These are phyloP conservation scores for Lepeophtheirus salmonis DNA, from an alignment of 1,140 invertebrate species.

Conservation along the genomic window DNA sequence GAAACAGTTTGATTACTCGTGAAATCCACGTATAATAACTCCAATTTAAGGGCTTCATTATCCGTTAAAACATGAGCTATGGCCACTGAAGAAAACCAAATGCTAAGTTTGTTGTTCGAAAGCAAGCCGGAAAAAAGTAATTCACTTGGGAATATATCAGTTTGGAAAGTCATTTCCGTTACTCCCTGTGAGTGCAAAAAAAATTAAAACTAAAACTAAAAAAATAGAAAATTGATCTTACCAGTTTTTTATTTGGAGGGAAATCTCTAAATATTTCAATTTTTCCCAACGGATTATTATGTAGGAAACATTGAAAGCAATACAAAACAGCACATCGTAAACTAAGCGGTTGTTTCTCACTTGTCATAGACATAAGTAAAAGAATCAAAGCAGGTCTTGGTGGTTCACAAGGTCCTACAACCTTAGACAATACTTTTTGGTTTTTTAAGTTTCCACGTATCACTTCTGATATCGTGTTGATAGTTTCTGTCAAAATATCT, in stretches of 20 bases:
- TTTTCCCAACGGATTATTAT: conserved; percentile 77
- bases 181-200: neutral
- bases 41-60: conserved; percentile 70
- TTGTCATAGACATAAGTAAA: conserved; percentile 93
- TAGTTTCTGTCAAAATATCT: conserved; percentile 85
- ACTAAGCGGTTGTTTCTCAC: conserved; percentile 85
- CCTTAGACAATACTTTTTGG: conserved; percentile 74
- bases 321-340: conserved; percentile 86
- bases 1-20: conserved; percentile 68
- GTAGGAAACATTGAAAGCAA: conserved; percentile 88
- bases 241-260: neutral
- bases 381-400: conserved; percentile 80
- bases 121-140: conserved; percentile 85
- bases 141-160: conserved; percentile 46
- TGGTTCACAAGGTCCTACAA: conserved; percentile 78
- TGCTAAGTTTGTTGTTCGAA: conserved; percentile 71
- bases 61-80: conserved; percentile 76
- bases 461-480: conserved; percentile 82
- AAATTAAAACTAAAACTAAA: too few species aligned
- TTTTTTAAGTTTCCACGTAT: conserved; percentile 74
- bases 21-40: conserved; percentile 72
- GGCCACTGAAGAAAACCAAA: conserved; percentile 86
- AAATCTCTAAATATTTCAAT: conserved; percentile 38
- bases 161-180: conserved; percentile 14
- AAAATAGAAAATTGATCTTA: too few species aligned